Evolutionary conservation across 2,113 vertebrate species (phyloP).

Genomic region (Austrofundulus limnaeus): DNA sequence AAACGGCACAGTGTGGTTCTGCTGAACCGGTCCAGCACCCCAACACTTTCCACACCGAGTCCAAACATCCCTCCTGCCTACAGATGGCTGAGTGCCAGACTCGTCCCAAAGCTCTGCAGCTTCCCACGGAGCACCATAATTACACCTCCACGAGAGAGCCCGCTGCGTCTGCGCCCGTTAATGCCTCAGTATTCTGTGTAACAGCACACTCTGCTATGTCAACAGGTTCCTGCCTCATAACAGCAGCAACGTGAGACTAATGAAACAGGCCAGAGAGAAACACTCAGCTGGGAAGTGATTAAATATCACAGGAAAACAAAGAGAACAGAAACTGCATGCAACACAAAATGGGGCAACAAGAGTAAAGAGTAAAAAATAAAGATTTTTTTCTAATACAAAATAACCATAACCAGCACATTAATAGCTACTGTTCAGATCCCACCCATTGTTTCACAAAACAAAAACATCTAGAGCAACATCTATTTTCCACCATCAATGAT

Average conservation of each 20-base stretch:
- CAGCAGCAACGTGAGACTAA: constrained; percentile 41
- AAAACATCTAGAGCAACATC: no score
- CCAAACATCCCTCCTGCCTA: constrained; percentile 19
- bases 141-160: constrained; percentile 46
- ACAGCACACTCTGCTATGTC: constrained; percentile 62
- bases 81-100: constrained; percentile 43
- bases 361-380: background rate
- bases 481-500: no score
- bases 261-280: constrained; percentile 16
- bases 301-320: constrained; percentile 7
- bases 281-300: constrained; percentile 4
- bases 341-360: background rate
- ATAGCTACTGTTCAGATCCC: background rate
- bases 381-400: background rate
- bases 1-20: constrained; percentile 14
- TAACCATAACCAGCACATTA: background rate
- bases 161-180: constrained; percentile 45
- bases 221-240: constrained; percentile 46
- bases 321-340: background rate
- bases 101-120: constrained; percentile 31
- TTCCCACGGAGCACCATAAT: constrained; percentile 61
- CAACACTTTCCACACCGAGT: constrained; percentile 10
- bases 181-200: constrained; percentile 34
- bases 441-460: no score
- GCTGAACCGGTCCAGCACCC: constrained; percentile 16